Evolutionary conservation across 1,140 invertebrate species (phyloP).

Genomic region (Ruditapes philippinarum): DNA sequence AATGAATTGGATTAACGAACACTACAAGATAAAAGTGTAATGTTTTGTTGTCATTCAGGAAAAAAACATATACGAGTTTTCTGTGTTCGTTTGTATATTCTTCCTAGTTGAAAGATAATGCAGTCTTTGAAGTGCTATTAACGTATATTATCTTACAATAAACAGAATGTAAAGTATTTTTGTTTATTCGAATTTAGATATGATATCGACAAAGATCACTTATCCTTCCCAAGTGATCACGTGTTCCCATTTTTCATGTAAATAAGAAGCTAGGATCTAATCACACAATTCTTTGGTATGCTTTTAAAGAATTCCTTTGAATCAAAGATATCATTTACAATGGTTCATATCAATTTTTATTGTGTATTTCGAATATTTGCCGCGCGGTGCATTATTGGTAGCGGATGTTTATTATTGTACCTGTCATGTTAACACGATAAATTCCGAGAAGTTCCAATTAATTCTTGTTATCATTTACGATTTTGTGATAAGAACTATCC

Average conservation of each 20-base stretch:
- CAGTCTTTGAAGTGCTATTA: slow-evolving; percentile 28
- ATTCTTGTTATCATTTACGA: neutral
- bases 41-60: too few species aligned
- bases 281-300: slow-evolving; percentile 47
- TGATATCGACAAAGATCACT: slow-evolving; percentile 30
- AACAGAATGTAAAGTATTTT: slow-evolving; percentile 52
- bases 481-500: slow-evolving; percentile 8
- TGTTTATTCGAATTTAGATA: slow-evolving; percentile 59
- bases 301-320: slow-evolving; percentile 61
- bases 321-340: slow-evolving; percentile 61
- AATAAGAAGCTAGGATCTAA: slow-evolving; percentile 32
- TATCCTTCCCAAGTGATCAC: slow-evolving; percentile 23
- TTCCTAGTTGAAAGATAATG: slow-evolving; percentile 3
- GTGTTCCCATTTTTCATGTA: slow-evolving; percentile 62
- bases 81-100: slow-evolving; percentile 2
- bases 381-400: slow-evolving; percentile 52
- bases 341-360: slow-evolving; percentile 58
- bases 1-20: neutral
- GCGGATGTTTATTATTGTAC: slow-evolving; percentile 39
- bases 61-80: neutral
- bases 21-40: neutral
- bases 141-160: slow-evolving; percentile 20
- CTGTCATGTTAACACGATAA: slow-evolving; percentile 56
- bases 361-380: slow-evolving; percentile 37
- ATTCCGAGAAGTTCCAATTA: slow-evolving; percentile 52